Evolutionary conservation across 2,888 invertebrate species (phyloP).

Genomic region (Polymixis lichenea): DNA sequence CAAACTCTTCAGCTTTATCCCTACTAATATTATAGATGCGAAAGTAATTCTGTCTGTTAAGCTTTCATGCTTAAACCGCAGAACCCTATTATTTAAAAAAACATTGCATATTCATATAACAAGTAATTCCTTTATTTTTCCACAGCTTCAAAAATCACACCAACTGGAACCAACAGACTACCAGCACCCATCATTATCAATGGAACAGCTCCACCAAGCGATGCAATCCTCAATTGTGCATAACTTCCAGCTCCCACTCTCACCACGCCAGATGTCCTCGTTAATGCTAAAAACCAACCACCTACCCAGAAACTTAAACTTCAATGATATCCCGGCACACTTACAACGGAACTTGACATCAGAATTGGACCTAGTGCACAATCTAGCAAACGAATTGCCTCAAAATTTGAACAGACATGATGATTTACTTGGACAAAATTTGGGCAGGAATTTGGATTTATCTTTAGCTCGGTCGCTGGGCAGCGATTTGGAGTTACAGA

Average conservation of each 20-base stretch:
- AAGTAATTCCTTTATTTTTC: not conserved
- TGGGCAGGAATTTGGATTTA: conserved; percentile 68
- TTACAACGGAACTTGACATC: conserved; percentile 72
- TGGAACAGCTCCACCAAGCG: conserved; percentile 87
- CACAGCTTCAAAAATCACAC: conserved; percentile 84
- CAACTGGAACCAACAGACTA: conserved; percentile 81
- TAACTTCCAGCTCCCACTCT: conserved; percentile 84
- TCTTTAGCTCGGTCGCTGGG: conserved; percentile 60
- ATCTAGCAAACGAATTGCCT: conserved; percentile 74
- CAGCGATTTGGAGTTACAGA: conserved; percentile 76
- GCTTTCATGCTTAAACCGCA: no score
- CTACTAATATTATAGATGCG: no score
- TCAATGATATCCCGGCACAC: conserved; percentile 83
- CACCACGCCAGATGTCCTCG: conserved; percentile 86
- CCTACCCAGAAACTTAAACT: conserved; percentile 78
- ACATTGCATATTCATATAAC: not conserved
- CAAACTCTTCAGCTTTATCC: no score
- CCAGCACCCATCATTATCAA: conserved; percentile 83
- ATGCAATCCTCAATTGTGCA: conserved; percentile 84
- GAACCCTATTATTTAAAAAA: no score
- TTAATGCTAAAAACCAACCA: conserved; percentile 86
- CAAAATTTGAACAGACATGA: conserved; percentile 77
- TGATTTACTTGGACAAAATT: conserved; percentile 68
- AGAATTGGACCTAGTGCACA: conserved; percentile 80
- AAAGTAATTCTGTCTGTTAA: no score